Percentiles rank a stretch among this genome's conserved stretches.
phyloP scores from a whole-genome alignment of 2,888 invertebrate species.

The Drosophila leonis region DNA sequence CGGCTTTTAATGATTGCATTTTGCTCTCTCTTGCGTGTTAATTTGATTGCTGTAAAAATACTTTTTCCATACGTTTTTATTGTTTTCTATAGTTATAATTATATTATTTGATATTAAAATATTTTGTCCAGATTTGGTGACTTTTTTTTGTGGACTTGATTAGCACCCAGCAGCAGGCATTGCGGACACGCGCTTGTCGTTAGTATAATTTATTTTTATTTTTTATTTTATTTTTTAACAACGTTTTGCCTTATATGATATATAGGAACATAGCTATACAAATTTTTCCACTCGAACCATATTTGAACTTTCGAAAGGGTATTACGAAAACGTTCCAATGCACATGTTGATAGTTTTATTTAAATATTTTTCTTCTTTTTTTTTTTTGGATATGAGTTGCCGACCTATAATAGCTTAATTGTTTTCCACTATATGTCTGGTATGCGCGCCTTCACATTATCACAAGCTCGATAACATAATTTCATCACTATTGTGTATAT shows the following conservation, averaged over 20 bases:
- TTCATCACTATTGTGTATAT: conserved; percentile 30
- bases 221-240: conserved; percentile 44
- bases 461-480: conserved; percentile 20
- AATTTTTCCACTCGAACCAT: conserved; percentile 48
- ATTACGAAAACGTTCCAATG: conserved; percentile 28
- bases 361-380: background rate
- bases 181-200: conserved; percentile 63
- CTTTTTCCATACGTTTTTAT: background rate
- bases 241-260: conserved; percentile 25
- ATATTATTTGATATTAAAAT: conserved; percentile 8
- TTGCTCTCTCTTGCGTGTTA: conserved; percentile 22
- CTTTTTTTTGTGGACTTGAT: conserved; percentile 43
- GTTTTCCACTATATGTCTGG: conserved; percentile 1
- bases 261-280: conserved; percentile 16
- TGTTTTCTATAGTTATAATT: conserved; percentile 4
- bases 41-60: conserved; percentile 5
- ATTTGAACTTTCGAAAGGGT: conserved; percentile 3
- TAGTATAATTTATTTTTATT: conserved; percentile 68
- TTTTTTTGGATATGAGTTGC: background rate
- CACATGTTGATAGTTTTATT: conserved; percentile 24
- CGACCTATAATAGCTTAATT: background rate
- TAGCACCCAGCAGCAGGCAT: conserved; percentile 48
- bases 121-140: conserved; percentile 24
- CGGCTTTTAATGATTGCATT: conserved; percentile 85
- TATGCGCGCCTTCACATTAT: conserved; percentile 1